Conservation (phyloP, 2,888 invertebrate genomes). For the Cephus pygmeus region DNA sequence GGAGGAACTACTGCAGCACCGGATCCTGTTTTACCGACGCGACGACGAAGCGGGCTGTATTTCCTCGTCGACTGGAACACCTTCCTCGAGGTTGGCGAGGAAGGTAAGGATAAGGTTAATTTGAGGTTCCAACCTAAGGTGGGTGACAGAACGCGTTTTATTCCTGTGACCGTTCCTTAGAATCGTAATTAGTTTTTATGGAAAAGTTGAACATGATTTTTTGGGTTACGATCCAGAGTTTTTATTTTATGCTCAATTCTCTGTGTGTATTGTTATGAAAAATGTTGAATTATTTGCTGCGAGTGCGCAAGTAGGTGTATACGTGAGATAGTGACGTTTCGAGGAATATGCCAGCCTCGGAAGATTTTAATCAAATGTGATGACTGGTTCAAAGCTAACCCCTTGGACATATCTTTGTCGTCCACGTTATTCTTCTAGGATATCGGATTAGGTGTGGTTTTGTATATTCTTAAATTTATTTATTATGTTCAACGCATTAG, state of each 20-base stretch:
- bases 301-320: neutral
- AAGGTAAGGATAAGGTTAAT: conserved; percentile 79
- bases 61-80: conserved; percentile 89
- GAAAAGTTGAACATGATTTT: neutral
- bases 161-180: conserved; percentile 80
- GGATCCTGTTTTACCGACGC: conserved; percentile 74
- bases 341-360: neutral
- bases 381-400: neutral
- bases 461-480: neutral
- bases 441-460: neutral
- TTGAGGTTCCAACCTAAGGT: conserved; percentile 84
- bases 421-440: neutral
- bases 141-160: conserved; percentile 83
- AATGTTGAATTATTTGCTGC: neutral
- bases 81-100: conserved; percentile 84
- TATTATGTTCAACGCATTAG: neutral
- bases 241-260: neutral
- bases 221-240: neutral
- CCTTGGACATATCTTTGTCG: neutral
- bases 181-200: neutral
- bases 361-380: neutral
- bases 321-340: neutral
- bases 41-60: conserved; percentile 82
- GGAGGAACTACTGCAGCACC: conserved; percentile 74
- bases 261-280: neutral